phyloP scores from a whole-genome alignment of 2,113 vertebrate species.

The Zapornia atra region DNA sequence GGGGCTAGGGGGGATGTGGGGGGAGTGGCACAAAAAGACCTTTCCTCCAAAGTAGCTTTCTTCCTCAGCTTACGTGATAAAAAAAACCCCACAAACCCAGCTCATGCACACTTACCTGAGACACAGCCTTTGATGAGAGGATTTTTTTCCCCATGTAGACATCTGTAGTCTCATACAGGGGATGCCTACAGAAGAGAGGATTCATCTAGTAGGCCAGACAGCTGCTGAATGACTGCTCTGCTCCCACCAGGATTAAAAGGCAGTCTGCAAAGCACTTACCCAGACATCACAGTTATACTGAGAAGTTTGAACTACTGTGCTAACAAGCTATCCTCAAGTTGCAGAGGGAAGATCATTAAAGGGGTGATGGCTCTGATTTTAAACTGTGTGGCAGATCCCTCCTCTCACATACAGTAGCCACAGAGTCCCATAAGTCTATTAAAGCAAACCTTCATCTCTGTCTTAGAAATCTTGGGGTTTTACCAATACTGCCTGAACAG shows the following conservation, averaged over 20 bases:
- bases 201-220: neutral
- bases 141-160: neutral
- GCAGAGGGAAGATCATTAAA: neutral
- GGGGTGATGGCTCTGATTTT: neutral
- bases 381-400: neutral
- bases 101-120: neutral
- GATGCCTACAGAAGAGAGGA: neutral
- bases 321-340: conserved; percentile 1
- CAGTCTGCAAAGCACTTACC: neutral
- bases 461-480: neutral
- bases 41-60: neutral
- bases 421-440: neutral
- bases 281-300: neutral
- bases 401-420: neutral
- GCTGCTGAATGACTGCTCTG: neutral
- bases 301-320: neutral
- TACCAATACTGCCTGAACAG: neutral
- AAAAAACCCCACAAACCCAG: neutral
- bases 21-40: neutral
- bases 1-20: too few relatives aligned
- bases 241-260: neutral
- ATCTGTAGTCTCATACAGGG: neutral
- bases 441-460: neutral
- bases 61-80: neutral
- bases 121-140: neutral